Evolutionary conservation across 2,797 vertebrate species (phyloP), one percentile per base, ranked within the genome.

Genomic region (Micromesistius poutassou): DNA sequence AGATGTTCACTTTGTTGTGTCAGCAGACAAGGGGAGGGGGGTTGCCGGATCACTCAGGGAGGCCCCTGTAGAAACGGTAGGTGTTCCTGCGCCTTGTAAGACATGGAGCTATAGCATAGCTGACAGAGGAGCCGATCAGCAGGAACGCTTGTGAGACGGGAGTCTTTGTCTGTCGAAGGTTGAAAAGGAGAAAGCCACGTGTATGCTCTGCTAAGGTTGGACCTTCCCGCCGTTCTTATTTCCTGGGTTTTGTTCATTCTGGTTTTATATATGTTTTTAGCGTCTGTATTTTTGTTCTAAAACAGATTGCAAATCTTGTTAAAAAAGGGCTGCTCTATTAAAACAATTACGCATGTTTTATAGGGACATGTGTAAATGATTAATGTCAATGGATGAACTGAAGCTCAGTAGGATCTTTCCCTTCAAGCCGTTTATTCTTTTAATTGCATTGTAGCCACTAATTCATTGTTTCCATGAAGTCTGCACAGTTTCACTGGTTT

Each of bases 1-100:
- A 74, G 77, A 79, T 80, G 75, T 77, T 90, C 88, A 88, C 81
- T 84, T 85, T 89, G 87, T 91, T 84, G 81, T 86, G 88, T 91
- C 90, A 91, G 90, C 84, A 85, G 88, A 83, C 77, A 81, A 81
- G 85, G 90, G 88, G 89, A 72, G 75, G 3, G 0, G 73, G 71
- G 72, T 78, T 50, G 55, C 6, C 2, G 19, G 46, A 55, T 68
- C 62, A 68, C n/a, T 62, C 55, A 62, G 55, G 55, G 22, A 62
- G 55, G 50, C 50, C 50, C n/a, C 62, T 66, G 62, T 10, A 66
- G 25, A 28, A 28, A 28, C 62, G 25, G n/a, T 9, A 8, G n/a
- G 62, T 28, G 62, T 68, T 25, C n/a, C 66, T 76, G 83, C 13
- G 30, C 81, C 50, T 82, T 5, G 6, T 76, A 82, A 74, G 76